Conservation (phyloP, 30 jellyfish, hydroid and myxozoan genomes). For the Aurelia aurita complex sp. Pacific region DNA sequence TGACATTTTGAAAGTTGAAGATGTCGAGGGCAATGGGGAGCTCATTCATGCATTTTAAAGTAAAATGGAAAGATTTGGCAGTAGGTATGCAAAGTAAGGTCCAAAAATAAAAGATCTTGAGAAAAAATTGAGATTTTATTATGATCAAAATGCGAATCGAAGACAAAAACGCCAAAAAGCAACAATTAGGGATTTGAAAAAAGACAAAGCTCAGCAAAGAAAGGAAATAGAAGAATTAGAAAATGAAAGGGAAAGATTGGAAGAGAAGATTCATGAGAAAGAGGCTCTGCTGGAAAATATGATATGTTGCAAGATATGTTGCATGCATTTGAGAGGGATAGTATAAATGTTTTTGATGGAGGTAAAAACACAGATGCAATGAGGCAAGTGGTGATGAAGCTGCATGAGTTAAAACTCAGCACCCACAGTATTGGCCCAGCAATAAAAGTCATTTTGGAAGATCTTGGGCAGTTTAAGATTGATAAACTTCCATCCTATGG, state of each 20-base stretch:
- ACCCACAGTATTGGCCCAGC: background rate
- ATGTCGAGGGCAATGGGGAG: background rate
- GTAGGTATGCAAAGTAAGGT: background rate
- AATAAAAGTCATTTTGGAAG: background rate
- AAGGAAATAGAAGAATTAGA: background rate
- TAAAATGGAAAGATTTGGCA: background rate
- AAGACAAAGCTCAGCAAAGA: background rate
- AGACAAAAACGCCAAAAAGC: background rate
- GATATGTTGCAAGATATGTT: background rate
- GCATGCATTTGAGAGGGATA: background rate
- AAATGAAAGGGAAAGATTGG: too few species aligned
- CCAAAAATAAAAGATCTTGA: background rate
- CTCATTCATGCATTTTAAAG: background rate
- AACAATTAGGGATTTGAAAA: background rate
- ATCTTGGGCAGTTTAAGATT: background rate
- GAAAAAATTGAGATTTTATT: background rate
- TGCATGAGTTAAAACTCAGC: background rate
- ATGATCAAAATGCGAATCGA: background rate
- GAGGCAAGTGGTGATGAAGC: constrained; percentile 4
- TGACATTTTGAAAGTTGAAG: background rate
- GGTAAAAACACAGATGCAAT: background rate
- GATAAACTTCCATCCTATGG: background rate
- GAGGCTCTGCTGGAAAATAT: constrained; percentile 2
- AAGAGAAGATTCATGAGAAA: background rate
- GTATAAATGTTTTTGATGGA: background rate